These are phyloP conservation scores for Spodoptera frugiperda DNA, from an alignment of 1,140 invertebrate species.

Conservation along the genomic window DNA sequence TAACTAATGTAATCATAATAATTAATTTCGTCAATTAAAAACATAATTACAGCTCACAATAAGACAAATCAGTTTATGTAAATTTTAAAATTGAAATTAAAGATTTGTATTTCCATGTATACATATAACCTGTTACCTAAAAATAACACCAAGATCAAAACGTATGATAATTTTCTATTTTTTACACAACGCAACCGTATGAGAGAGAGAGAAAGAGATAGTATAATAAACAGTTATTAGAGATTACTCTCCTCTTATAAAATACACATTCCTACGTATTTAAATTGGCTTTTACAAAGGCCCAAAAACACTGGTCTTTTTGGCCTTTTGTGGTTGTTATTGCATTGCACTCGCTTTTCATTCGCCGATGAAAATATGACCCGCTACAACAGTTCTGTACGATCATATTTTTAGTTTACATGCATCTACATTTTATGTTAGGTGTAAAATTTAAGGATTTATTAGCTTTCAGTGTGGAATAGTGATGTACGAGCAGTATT, in stretches of 20 bases:
- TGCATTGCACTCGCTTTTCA: constrained; percentile 36
- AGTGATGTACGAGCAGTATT: neutral
- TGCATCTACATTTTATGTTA: constrained; percentile 23
- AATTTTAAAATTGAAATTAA: too few relatives aligned
- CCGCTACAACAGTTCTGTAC: constrained; percentile 5
- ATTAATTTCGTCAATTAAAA: too few relatives aligned
- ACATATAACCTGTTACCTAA: too few relatives aligned
- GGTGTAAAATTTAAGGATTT: constrained; percentile 29
- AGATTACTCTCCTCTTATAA: neutral
- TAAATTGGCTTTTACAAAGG: neutral
- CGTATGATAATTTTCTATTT: too few relatives aligned
- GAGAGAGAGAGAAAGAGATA: too few relatives aligned
- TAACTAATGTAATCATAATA: too few relatives aligned
- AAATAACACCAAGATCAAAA: too few relatives aligned
- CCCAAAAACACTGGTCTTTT: neutral
- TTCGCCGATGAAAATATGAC: constrained; percentile 39
- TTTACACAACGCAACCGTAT: too few relatives aligned
- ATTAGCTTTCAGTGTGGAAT: constrained; percentile 2
- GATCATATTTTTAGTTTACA: constrained; percentile 36
- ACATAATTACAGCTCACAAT: too few relatives aligned
- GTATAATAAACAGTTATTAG: neutral
- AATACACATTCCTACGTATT: constrained; percentile 23
- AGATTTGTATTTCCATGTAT: too few relatives aligned
- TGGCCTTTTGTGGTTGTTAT: constrained; percentile 32
- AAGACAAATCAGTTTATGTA: too few relatives aligned